These are phyloP conservation scores for Perithous albicinctus DNA, from an alignment of 2,888 invertebrate species.

Conservation along the genomic window DNA sequence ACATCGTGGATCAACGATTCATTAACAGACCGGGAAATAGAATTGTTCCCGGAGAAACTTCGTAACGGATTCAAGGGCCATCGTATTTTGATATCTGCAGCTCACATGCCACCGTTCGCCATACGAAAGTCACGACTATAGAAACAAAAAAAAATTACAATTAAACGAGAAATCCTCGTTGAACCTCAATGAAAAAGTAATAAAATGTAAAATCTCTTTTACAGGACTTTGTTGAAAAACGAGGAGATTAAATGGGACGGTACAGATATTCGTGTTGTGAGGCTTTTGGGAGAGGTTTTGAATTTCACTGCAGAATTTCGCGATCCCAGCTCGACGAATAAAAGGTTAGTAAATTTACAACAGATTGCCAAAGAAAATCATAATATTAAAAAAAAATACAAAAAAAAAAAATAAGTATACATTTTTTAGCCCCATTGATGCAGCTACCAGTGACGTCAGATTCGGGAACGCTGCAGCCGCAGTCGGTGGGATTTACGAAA, in stretches of 20 bases:
- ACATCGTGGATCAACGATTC: slow-evolving; percentile 90
- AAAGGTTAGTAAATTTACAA: slow-evolving; percentile 84
- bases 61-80: slow-evolving; percentile 90
- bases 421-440: slow-evolving; percentile 86
- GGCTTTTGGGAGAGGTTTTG: slow-evolving; percentile 87
- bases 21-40: slow-evolving; percentile 87
- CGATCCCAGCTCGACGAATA: slow-evolving; percentile 86
- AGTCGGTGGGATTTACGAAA: slow-evolving; percentile 90
- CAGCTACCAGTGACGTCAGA: slow-evolving; percentile 87
- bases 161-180: not conserved
- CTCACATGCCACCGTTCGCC: slow-evolving; percentile 91
- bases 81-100: slow-evolving; percentile 89
- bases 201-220: not conserved
- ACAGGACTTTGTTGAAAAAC: slow-evolving; percentile 82
- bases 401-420: no score
- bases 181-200: slow-evolving; percentile 13
- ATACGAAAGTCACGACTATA: slow-evolving; percentile 86
- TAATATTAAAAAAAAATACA: not conserved
- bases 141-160: slow-evolving; percentile 1
- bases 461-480: slow-evolving; percentile 88
- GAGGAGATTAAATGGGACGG: slow-evolving; percentile 89
- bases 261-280: slow-evolving; percentile 89
- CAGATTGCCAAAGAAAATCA: not conserved
- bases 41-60: slow-evolving; percentile 90
- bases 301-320: slow-evolving; percentile 91